These are phyloP conservation scores for Amphibalanus amphitrite DNA, from an alignment of 1,140 invertebrate genomes.

Conservation along the genomic window DNA sequence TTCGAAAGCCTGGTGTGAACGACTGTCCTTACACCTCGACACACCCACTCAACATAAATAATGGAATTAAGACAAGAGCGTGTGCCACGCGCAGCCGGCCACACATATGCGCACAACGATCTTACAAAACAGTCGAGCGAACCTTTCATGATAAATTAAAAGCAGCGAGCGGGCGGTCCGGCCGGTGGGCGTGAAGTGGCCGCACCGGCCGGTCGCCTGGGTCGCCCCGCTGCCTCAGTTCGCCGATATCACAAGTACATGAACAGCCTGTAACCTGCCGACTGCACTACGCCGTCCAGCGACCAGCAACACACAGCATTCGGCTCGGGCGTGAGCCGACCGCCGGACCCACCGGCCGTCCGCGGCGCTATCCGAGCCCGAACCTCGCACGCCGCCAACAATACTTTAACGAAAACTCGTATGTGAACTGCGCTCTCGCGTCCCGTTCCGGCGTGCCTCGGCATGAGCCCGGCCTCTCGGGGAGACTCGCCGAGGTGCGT, in stretches of 20 bases:
- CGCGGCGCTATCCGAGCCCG: no score
- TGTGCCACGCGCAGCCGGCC: no score
- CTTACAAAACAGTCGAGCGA: not conserved
- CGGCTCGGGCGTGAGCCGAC: no score
- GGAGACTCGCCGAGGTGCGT: no score
- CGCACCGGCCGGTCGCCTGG: not conserved
- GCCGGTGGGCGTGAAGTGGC: no score
- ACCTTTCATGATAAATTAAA: conserved; percentile 1
- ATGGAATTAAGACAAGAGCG: not conserved
- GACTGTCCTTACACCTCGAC: not conserved
- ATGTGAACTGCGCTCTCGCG: no score
- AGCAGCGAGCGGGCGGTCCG: not conserved
- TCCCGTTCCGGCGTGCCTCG: no score
- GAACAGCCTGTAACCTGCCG: not conserved
- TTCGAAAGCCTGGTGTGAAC: not conserved
- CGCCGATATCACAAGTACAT: not conserved
- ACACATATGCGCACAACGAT: not conserved
- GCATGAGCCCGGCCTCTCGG: no score
- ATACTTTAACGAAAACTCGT: no score
- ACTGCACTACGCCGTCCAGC: not conserved
- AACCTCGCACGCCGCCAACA: no score
- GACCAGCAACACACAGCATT: not conserved
- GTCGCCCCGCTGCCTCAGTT: not conserved
- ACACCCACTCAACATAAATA: not conserved
- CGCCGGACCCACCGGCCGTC: no score